phyloP scores from a whole-genome alignment of 2,113 vertebrate species.

The Grantiella picta region DNA sequence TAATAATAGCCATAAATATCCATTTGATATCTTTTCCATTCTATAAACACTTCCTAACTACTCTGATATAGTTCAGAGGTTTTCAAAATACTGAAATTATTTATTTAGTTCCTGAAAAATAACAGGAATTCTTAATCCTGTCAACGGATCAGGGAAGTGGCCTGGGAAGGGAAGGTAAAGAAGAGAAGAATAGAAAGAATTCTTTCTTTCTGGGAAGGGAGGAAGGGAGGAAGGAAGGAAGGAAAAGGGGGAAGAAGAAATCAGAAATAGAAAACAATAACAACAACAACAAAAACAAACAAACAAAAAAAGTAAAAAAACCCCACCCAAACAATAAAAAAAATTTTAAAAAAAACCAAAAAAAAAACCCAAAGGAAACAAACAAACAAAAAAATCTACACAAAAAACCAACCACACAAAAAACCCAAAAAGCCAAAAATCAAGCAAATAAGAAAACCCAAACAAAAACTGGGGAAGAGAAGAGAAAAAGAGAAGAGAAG shows the following conservation, averaged over 20 bases:
- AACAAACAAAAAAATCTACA: no score
- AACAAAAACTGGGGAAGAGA: no score
- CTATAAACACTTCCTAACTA: slow-evolving; percentile 47
- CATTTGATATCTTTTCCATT: slow-evolving; percentile 26
- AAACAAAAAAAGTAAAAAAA: neutral
- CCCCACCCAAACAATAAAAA: no score
- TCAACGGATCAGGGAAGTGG: slow-evolving; percentile 7
- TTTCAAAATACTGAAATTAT: slow-evolving; percentile 47
- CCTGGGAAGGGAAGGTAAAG: neutral
- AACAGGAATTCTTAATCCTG: slow-evolving; percentile 59
- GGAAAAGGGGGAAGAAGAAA: neutral
- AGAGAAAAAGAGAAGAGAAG: neutral
- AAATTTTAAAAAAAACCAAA: no score
- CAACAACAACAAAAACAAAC: neutral
- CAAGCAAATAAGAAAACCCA: neutral
- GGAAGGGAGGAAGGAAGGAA: no score
- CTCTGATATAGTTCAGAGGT: slow-evolving; percentile 39
- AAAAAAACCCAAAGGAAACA: no score
- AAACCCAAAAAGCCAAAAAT: no score
- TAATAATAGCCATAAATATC: slow-evolving; percentile 60
- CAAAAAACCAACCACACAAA: no score
- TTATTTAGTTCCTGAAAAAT: slow-evolving; percentile 64
- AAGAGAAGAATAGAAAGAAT: no score
- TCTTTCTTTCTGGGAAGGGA: no score
- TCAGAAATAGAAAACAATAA: neutral